phyloP scores from a whole-genome alignment of 1,140 invertebrate species.

The Lycorma delicatula region DNA sequence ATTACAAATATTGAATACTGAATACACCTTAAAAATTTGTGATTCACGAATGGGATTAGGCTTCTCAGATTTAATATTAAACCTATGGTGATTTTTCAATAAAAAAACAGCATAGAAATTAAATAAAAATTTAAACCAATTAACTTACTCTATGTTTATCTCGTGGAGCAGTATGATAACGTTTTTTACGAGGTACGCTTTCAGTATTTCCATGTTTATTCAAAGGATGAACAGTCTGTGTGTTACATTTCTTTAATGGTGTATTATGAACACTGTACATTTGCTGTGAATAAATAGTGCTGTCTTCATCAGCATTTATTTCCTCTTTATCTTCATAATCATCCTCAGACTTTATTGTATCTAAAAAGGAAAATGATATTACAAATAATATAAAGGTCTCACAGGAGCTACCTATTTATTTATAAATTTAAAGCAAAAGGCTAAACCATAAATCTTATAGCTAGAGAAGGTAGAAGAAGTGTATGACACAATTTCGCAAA shows the following conservation, averaged over 20 bases:
- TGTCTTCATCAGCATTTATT: background rate
- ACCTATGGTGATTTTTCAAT: background rate
- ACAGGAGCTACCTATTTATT: no score
- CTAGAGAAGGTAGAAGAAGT: no score
- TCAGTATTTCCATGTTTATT: constrained; percentile 23
- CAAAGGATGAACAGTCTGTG: background rate
- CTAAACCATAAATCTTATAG: no score
- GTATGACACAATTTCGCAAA: no score
- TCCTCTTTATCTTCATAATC: background rate
- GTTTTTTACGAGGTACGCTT: constrained; percentile 39
- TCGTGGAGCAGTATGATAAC: constrained; percentile 50
- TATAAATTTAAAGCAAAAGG: no score
- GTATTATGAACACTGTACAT: background rate
- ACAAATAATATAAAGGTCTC: no score
- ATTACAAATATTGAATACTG: no score
- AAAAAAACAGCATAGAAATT: background rate
- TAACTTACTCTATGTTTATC: constrained; percentile 49
- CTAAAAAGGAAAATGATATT: background rate
- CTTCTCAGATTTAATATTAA: no score
- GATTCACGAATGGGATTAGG: no score
- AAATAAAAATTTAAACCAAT: background rate
- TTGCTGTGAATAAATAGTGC: background rate
- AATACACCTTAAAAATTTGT: no score
- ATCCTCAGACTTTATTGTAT: background rate
- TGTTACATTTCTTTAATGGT: background rate